Conservation (phyloP, 2,113 vertebrate species). For the Nothocercus nigrocapillus region DNA sequence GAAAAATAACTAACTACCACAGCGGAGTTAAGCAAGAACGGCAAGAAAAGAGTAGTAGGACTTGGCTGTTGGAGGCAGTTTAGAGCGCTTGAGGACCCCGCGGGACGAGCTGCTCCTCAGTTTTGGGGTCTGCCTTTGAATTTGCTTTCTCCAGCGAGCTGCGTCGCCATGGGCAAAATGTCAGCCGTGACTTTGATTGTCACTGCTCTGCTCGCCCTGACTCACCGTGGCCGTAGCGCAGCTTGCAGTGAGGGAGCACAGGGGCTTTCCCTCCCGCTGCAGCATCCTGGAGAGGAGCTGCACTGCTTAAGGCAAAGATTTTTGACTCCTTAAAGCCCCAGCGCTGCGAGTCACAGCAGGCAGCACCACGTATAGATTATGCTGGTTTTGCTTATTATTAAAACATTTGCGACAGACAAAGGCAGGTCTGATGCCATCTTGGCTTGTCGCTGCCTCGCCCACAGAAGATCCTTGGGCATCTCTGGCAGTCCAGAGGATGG, state of each 20-base stretch:
- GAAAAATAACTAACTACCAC: conserved; percentile 18
- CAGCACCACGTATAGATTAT: background rate
- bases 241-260: background rate
- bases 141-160: background rate
- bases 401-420: background rate
- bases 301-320: background rate
- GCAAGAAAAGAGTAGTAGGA: background rate
- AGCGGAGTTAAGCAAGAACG: background rate
- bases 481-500: background rate
- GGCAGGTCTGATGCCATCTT: background rate
- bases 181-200: conserved; percentile 33
- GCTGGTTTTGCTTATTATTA: background rate
- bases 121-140: background rate
- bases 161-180: conserved; percentile 45
- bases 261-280: background rate
- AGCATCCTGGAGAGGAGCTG: background rate
- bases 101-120: conserved; percentile 14
- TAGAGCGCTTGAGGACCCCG: conserved; percentile 1
- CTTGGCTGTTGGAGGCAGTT: background rate
- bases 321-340: conserved; percentile 18
- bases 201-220: conserved; percentile 50
- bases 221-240: background rate
- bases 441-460: background rate
- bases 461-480: background rate
- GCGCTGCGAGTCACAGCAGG: conserved; percentile 18